Evolutionary conservation across 1,140 invertebrate species (phyloP), one percentile per base, ranked within the genome.

Genomic region (Rhysida immarginata): DNA sequence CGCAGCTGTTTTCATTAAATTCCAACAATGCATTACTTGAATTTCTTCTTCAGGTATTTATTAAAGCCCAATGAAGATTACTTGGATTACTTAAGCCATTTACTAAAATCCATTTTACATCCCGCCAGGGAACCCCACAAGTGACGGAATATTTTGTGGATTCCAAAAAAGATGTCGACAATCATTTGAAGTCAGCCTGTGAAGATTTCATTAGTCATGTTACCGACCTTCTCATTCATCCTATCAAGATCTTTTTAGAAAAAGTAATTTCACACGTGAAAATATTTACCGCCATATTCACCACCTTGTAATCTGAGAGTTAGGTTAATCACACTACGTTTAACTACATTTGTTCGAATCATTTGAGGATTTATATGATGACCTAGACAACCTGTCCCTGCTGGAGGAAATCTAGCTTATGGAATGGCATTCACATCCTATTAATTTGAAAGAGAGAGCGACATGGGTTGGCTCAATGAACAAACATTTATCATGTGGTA

Each of bases 151-250:
- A 92, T 65, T 76, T 92, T 53, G 74, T 95, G 5, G 93, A 97
- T 68, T 96, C 92, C 0, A 81, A 93, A 58, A 91, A 93, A 69
- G 90, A 96, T 64, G 91, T 96, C 1, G 93, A 97, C 65, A 79
- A 83, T 23, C 86, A 91, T 63, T 70, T 98, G 51, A 97, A 96
- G 72, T 75, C 73, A 14, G 81, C 84, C n/a, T 98, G 94, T 73
- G 92, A 96, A 67, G 74, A 74, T 29, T 89, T 96, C 60, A 96
- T 98, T 45, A 78, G 81, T 46, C 78, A 89, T 67, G 78, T 83
- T 0, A 85, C 89, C 0, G 78, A 82, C 35, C 68, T 82, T 45
- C 71, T 96, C n/a, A 78, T 83, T 27, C 81, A 80, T 41, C 81
- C 84, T 0, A 65, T 93, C 2, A 71, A 82, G 23, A 72, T 73